Conservation (phyloP, 1,140 invertebrate genomes). For the Camponotus floridanus region DNA sequence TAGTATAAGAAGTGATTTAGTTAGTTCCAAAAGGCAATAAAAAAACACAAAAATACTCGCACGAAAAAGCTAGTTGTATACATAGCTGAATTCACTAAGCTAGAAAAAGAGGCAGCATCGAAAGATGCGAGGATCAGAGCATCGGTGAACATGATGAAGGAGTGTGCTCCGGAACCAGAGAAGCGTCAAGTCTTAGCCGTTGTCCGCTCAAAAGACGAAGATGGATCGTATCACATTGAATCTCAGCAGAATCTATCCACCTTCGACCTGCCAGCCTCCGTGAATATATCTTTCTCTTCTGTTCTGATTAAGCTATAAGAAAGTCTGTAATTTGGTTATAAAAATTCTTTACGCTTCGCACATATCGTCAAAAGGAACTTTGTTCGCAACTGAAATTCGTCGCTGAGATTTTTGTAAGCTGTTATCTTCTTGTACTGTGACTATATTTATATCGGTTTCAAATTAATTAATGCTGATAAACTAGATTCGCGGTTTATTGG, state of each 20-base stretch:
- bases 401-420: not conserved
- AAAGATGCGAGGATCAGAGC: constrained; percentile 50
- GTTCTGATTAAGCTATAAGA: constrained; percentile 27
- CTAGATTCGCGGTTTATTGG: not conserved
- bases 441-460: not conserved
- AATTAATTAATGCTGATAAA: constrained; percentile 2
- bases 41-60: not conserved
- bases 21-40: constrained; percentile 31
- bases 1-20: constrained; percentile 12
- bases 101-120: constrained; percentile 35
- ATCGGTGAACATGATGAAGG: constrained; percentile 75
- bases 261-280: constrained; percentile 67
- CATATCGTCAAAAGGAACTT: constrained; percentile 20
- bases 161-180: constrained; percentile 60
- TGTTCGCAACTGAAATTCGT: not conserved
- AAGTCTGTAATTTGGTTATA: constrained; percentile 53
- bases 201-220: constrained; percentile 70
- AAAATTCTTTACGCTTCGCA: constrained; percentile 20
- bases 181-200: constrained; percentile 56
- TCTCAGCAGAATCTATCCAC: constrained; percentile 74
- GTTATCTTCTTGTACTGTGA: not conserved
- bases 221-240: constrained; percentile 73
- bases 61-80: constrained; percentile 20
- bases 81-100: constrained; percentile 30
- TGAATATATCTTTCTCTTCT: constrained; percentile 59